Evolutionary conservation across 2,888 invertebrate genomes (phyloP).

Genomic region (Gibbula magus): DNA sequence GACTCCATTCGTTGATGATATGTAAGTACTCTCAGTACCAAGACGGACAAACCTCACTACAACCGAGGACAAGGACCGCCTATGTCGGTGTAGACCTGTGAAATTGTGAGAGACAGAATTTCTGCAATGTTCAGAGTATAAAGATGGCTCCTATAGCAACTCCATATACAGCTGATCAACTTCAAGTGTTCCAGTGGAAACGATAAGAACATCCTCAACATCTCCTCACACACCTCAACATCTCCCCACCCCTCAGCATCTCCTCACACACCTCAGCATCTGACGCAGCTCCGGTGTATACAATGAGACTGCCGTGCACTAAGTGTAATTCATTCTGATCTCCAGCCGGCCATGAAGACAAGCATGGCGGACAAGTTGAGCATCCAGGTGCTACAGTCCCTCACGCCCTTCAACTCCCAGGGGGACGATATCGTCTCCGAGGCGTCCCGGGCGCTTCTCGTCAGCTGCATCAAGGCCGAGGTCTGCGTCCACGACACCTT

Average conservation of each 20-base stretch:
- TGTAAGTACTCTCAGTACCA: too few relatives aligned
- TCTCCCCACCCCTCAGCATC: not conserved
- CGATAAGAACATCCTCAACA: too few relatives aligned
- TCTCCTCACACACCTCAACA: not conserved
- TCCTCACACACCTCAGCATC: not conserved
- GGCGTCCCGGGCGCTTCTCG: conserved; percentile 63
- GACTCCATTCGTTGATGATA: too few relatives aligned
- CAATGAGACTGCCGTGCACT: too few relatives aligned
- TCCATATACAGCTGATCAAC: too few relatives aligned
- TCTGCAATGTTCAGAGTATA: too few relatives aligned
- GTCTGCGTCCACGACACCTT: conserved; percentile 61
- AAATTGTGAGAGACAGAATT: too few relatives aligned
- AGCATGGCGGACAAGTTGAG: conserved; percentile 43
- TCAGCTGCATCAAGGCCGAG: conserved; percentile 64
- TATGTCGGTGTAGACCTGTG: too few relatives aligned
- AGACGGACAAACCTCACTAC: too few relatives aligned
- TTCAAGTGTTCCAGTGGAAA: too few relatives aligned
- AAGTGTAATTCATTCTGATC: not conserved
- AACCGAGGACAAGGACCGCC: too few relatives aligned
- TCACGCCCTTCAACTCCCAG: conserved; percentile 60
- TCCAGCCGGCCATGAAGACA: not conserved
- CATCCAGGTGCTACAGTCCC: conserved; percentile 58
- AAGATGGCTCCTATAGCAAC: too few relatives aligned
- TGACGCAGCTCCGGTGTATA: not conserved
- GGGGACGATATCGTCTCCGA: conserved; percentile 63